Base-by-base conservation (phyloP, 2,113 vertebrate species). In the Tupaia tana region DNA sequence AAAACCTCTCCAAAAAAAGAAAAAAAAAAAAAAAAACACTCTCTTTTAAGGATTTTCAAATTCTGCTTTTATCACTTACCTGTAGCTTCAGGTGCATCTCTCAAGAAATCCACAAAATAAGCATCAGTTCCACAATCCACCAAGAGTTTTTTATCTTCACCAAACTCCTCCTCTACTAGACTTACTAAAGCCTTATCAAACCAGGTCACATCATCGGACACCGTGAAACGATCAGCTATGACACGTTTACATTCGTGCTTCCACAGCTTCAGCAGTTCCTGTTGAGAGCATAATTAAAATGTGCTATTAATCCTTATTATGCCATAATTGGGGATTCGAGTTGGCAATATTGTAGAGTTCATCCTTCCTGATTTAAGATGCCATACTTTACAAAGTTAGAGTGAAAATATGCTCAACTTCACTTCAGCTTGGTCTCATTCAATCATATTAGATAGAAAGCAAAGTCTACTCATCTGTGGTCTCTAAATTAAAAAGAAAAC, bases 81-180 rank as follows among this genome's bases (percentile, higher is more conserved):
- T 98, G 98, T 98, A 82, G 97, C 98, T 96, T 99, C 99, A 22
- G 99, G 99, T 16, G 98, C 98, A 79, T 99, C 99, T 91, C 99
- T 98, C 81, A 99, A 98, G 98, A 99, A 99, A 98, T 99, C 99
- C 78, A 99, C 99, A 98, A 99, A 99, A 94, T 99, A 99, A n/a
- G 97, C 56, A 84, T 99, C 99, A 2, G 54, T 93, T 74, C 98
- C 98, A 61, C 66, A 95, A 54, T 99, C 98, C 90, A 99, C 98
- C 0, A 97, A 66, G 54, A 69, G 69, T 89, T 96, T 98, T 70
- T 97, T 95, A 75, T 98, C 98, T 94, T 98, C 97, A 0, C 98
- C 98, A 89, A 99, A 98, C 80, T 98, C 98, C 25, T 99, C 98
- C 73, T 98, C 98, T 56, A 99, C 96, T 63, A 99, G 97, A 86